Conservation (phyloP, 1,140 invertebrate species). For the Papilio helenus region DNA sequence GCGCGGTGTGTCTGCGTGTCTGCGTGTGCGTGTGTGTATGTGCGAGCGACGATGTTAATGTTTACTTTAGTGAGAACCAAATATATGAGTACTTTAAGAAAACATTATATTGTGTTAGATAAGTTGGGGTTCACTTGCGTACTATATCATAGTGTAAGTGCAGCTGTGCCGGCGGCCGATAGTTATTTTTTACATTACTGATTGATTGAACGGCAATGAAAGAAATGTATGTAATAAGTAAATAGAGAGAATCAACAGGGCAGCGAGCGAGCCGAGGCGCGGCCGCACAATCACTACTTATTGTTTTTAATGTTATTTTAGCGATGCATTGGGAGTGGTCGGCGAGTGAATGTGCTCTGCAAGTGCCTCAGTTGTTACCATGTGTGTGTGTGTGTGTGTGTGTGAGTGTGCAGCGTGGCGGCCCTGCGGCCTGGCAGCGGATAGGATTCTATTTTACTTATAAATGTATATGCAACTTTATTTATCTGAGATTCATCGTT, state of each 20-base stretch:
- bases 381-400: conserved; percentile 36
- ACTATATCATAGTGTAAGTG: conserved; percentile 40
- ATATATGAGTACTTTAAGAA: conserved; percentile 65
- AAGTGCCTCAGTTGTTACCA: conserved; percentile 60
- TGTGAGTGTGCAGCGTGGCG: conserved; percentile 13
- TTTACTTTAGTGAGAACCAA: conserved; percentile 75
- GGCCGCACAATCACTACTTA: conserved; percentile 44
- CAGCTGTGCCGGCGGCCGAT: conserved; percentile 20
- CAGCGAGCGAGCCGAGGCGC: background rate
- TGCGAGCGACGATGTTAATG: conserved; percentile 31
- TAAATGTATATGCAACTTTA: background rate
- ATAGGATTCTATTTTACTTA: background rate
- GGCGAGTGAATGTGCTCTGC: conserved; percentile 43
- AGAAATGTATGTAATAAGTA: background rate
- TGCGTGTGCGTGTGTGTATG: conserved; percentile 36
- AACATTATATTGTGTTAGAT: conserved; percentile 51
- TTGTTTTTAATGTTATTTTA: conserved; percentile 80
- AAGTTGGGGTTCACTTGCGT: conserved; percentile 43
- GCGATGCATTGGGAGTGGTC: conserved; percentile 37
- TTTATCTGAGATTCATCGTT: background rate
- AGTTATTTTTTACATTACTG: background rate
- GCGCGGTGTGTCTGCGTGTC: background rate
- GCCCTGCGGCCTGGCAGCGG: background rate
- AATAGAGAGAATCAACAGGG: background rate
- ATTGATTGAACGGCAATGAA: background rate